Evolutionary conservation across 2,888 invertebrate genomes (phyloP), one percentile per base, ranked within the genome.

Genomic region (Pterobdella sp.): DNA sequence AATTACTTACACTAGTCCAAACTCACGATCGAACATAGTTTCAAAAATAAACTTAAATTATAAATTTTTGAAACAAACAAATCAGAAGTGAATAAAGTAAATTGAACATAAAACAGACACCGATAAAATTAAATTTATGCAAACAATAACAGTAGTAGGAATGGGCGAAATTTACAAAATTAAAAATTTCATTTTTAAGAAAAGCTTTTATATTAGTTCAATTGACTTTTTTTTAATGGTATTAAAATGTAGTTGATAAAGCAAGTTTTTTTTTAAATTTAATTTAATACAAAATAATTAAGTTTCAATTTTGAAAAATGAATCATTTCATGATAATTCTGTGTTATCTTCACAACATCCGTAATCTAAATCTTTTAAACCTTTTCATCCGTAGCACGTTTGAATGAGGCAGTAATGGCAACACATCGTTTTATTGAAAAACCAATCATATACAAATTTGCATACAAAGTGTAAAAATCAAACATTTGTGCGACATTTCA

Each of bases 1-100:
- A 3, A 42, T n/a, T 36, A 36, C 69, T 73, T 64, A 73, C 73
- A 73, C 68, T 31, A 73, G 63, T 69, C 69, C 69, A 37, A 66
- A 73, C 34, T 73, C 73, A 63, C 73, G 49, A 31, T 73, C 73
- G 64, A 73, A 73, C 73, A 73, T 73, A 35, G 32, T 32, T 0
- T 32, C 34, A 72, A 37, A 2, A 26, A 65, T 72, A 1, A 4
- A 29, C 65, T 26, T 2, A 35, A 68, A 3, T 42, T 22, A 68
- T 3, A 31, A 36, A 18, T 22, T n/a, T 49, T 35, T 18, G 32
- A 14, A 3, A 2, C 22, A 14, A 32, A 18, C 26, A 66, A 35
- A 32, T 66, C 4, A 66, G 18, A 64, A 7, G 10, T 14, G n/a
- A 64, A 64, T 64, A 14, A 10, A 42, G 7, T 42, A 14, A 14